phyloP scores from a whole-genome alignment of 2,888 invertebrate genomes.

The Cyclophora albipunctata region DNA sequence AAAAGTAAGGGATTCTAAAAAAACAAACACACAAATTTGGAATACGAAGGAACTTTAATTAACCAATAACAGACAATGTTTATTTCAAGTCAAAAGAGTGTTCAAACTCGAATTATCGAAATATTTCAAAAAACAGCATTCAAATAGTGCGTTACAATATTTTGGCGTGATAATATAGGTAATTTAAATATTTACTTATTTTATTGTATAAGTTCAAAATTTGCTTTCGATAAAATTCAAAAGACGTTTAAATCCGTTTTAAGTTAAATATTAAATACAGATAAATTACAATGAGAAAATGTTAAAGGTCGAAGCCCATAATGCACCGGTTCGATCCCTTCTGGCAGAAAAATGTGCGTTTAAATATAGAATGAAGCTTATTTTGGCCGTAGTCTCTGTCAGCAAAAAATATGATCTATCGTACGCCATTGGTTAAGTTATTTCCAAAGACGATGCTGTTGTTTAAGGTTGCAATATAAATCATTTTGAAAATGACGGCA shows the following conservation, averaged over 20 bases:
- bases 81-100: slow-evolving; percentile 27
- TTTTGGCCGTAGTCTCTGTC: too few species aligned
- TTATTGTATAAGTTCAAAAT: slow-evolving; percentile 30
- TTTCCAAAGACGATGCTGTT: too few species aligned
- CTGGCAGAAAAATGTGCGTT: too few species aligned
- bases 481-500: too few species aligned
- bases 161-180: slow-evolving; percentile 49
- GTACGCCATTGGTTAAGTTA: too few species aligned
- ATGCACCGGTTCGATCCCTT: too few species aligned
- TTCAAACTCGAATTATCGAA: slow-evolving; percentile 32
- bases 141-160: slow-evolving; percentile 54
- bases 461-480: too few species aligned
- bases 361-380: too few species aligned
- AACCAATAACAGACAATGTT: slow-evolving; percentile 60
- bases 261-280: slow-evolving; percentile 41
- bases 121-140: slow-evolving; percentile 39
- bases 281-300: slow-evolving; percentile 30
- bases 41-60: slow-evolving; percentile 72
- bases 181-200: slow-evolving; percentile 11
- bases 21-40: slow-evolving; percentile 1
- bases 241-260: slow-evolving; percentile 39
- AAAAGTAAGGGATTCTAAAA: too few species aligned
- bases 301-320: too few species aligned
- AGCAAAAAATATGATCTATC: too few species aligned
- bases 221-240: slow-evolving; percentile 47